Evolutionary conservation across 2,797 vertebrate species (phyloP).

Genomic region (Amblyraja radiata): DNA sequence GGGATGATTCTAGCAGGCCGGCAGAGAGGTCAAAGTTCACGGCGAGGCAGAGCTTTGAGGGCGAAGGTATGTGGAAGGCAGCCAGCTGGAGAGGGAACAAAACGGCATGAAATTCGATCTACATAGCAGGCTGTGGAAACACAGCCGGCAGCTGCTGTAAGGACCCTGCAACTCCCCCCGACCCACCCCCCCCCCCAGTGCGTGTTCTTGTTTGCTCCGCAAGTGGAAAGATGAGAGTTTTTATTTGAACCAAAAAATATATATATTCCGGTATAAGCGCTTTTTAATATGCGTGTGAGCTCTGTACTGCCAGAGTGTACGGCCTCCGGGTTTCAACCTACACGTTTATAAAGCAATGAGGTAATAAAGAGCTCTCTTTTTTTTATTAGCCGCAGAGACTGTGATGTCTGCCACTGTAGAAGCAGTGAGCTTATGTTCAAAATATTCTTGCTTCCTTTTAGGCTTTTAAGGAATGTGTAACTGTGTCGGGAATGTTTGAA

Average conservation of each 20-base stretch:
- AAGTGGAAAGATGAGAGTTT: conserved; percentile 23
- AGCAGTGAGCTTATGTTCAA: conserved; percentile 18
- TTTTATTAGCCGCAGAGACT: conserved; percentile 5
- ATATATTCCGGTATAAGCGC: background rate
- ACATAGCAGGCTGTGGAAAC: conserved; percentile 48
- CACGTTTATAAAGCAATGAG: conserved; percentile 23
- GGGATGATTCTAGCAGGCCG: conserved; percentile 11
- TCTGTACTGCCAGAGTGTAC: background rate
- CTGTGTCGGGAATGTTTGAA: background rate
- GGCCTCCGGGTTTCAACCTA: background rate
- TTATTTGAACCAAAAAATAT: background rate
- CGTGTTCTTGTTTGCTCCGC: conserved; percentile 23
- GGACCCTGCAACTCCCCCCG: conserved; percentile 41
- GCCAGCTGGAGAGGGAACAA: conserved; percentile 57
- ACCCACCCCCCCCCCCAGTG: too few relatives aligned
- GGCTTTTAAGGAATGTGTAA: conserved; percentile 36
- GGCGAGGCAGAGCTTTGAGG: conserved; percentile 46
- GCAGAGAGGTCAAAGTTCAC: conserved; percentile 34
- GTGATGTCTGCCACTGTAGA: background rate
- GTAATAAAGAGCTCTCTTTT: background rate
- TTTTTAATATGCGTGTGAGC: background rate
- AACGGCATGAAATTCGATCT: conserved; percentile 57
- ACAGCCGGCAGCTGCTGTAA: conserved; percentile 44
- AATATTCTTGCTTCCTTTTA: conserved; percentile 31
- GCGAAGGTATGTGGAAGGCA: conserved; percentile 49